A percentile compares a stretch with the other conserved stretches of the same genome.
Conservation (phyloP, 2,113 vertebrate species). For the Lanius collurio region DNA sequence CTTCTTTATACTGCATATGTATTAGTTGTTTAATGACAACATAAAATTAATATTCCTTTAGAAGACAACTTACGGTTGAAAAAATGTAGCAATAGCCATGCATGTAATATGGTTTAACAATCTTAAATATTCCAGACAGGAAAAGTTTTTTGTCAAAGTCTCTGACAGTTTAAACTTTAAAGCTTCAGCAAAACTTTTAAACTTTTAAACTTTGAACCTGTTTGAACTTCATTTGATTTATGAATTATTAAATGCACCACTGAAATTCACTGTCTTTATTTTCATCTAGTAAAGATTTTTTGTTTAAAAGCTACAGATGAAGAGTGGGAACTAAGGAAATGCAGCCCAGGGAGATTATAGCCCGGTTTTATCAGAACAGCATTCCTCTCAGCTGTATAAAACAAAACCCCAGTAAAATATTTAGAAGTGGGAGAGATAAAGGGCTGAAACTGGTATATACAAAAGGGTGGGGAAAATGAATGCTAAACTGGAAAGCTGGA, state of each 20-base stretch:
- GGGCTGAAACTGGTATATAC: slow-evolving; percentile 32
- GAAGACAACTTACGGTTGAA: slow-evolving; percentile 33
- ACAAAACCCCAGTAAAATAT: slow-evolving; percentile 56
- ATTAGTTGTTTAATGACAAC: not conserved
- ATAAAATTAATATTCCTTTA: not conserved
- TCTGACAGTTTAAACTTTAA: slow-evolving; percentile 83
- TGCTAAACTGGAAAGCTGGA: not conserved
- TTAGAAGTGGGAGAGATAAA: slow-evolving; percentile 54
- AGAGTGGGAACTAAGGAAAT: slow-evolving; percentile 55
- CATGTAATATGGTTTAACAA: slow-evolving; percentile 70
- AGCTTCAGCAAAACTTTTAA: slow-evolving; percentile 83
- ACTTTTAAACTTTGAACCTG: slow-evolving; percentile 86
- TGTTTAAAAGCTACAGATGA: slow-evolving; percentile 72
- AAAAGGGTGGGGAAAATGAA: slow-evolving; percentile 2
- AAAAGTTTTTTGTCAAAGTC: slow-evolving; percentile 81
- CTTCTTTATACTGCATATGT: not conserved
- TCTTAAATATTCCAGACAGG: slow-evolving; percentile 81
- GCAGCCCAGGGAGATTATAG: slow-evolving; percentile 20
- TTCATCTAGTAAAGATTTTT: slow-evolving; percentile 73
- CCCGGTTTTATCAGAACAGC: slow-evolving; percentile 29
- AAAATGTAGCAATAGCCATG: slow-evolving; percentile 44
- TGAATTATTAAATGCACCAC: slow-evolving; percentile 84
- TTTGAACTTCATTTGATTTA: slow-evolving; percentile 82
- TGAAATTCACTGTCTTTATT: slow-evolving; percentile 75
- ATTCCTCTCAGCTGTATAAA: slow-evolving; percentile 47